These are phyloP conservation scores for Isaurus tuberculatus DNA, from an alignment of 92 coral and sea anemone genomes.

Conservation along the genomic window DNA sequence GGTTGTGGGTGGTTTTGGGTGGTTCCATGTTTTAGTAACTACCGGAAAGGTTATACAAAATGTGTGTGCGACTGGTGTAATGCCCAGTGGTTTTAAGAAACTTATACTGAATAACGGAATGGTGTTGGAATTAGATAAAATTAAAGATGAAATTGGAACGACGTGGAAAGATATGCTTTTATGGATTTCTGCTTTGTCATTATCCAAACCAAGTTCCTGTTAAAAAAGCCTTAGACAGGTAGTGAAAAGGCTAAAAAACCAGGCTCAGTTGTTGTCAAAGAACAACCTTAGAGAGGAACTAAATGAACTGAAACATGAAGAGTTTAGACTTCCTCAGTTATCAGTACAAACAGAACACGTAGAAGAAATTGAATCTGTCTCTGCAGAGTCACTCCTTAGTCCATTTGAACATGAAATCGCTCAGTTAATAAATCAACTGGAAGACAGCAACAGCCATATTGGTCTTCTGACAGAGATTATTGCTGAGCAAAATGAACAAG, in stretches of 20 bases:
- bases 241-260: conserved; percentile 28
- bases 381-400: conserved; percentile 11
- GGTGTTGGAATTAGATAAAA: too few species aligned
- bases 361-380: conserved; percentile 6
- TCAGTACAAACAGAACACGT: conserved; percentile 3
- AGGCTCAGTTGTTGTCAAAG: conserved; percentile 16
- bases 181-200: conserved; percentile 6
- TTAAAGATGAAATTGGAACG: conserved; percentile 25
- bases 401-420: conserved; percentile 14
- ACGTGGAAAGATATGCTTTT: conserved; percentile 1
- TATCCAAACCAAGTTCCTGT: conserved; percentile 24
- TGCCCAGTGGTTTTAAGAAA: too few species aligned
- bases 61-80: too few species aligned
- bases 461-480: conserved; percentile 31
- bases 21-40: too few species aligned
- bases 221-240: conserved; percentile 21
- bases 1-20: too few species aligned
- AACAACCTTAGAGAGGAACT: not conserved
- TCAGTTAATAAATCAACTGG: conserved; percentile 3
- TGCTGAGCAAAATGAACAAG: conserved; percentile 21
- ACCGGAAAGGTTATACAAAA: too few species aligned
- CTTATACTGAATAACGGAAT: too few species aligned
- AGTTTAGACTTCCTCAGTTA: conserved; percentile 7
- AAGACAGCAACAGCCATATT: conserved; percentile 26
- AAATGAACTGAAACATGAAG: not conserved